phyloP scores from a whole-genome alignment of 2,113 vertebrate species.

The Solea solea region DNA sequence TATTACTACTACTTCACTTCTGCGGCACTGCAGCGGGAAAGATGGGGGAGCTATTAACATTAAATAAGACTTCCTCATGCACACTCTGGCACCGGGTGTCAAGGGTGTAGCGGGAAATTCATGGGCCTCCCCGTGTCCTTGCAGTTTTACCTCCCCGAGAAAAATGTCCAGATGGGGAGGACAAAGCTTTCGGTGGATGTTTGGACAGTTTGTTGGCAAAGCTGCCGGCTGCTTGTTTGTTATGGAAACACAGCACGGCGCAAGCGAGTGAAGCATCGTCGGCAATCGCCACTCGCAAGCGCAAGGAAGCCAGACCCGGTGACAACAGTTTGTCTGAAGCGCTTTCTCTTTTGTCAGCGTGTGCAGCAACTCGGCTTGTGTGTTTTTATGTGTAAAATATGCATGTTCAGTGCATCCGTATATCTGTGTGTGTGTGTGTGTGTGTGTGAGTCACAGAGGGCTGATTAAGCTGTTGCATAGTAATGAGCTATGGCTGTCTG shows the following conservation, averaged over 20 bases:
- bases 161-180: slow-evolving; percentile 57
- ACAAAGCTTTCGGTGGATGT: slow-evolving; percentile 43
- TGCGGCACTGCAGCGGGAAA: slow-evolving; percentile 36
- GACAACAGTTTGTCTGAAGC: slow-evolving; percentile 25
- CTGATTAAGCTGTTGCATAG: slow-evolving; percentile 84
- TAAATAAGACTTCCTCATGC: slow-evolving; percentile 34
- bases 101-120: slow-evolving; percentile 7
- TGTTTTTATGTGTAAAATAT: slow-evolving; percentile 63
- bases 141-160: slow-evolving; percentile 20
- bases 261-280: slow-evolving; percentile 47
- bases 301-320: slow-evolving; percentile 33
- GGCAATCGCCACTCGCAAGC: slow-evolving; percentile 33
- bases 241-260: background rate
- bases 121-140: slow-evolving; percentile 25
- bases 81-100: slow-evolving; percentile 9
- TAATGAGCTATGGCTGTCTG: slow-evolving; percentile 81
- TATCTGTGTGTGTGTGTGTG: slow-evolving; percentile 30
- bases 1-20: slow-evolving; percentile 3
- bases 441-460: slow-evolving; percentile 71
- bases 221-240: slow-evolving; percentile 35
- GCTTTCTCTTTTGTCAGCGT: slow-evolving; percentile 23
- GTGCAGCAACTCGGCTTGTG: background rate
- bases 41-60: slow-evolving; percentile 37
- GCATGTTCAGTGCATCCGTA: slow-evolving; percentile 70
- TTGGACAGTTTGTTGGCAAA: slow-evolving; percentile 61